A percentile compares a stretch with the other conserved stretches of the same genome.
phyloP scores from a whole-genome alignment of 2,113 vertebrate species.

The Chionodraco myersi region DNA sequence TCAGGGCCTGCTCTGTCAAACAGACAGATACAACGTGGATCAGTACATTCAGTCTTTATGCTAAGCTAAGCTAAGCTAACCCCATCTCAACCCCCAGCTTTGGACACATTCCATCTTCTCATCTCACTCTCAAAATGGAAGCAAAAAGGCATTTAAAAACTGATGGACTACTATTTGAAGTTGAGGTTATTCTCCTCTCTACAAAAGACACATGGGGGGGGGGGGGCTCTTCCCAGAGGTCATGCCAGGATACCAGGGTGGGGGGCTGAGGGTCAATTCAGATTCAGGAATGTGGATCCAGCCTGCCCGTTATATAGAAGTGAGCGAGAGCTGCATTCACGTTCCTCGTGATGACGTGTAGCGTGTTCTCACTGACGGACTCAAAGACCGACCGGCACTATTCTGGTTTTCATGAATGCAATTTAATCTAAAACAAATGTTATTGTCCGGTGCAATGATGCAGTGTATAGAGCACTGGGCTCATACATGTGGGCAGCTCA shows the following conservation, averaged over 20 bases:
- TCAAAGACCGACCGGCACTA: background rate
- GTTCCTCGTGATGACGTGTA: background rate
- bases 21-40: too few species aligned
- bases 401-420: background rate
- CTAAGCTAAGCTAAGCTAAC: too few species aligned
- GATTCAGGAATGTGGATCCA: slow-evolving; percentile 51
- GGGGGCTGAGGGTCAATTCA: slow-evolving; percentile 35
- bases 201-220: background rate
- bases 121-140: too few species aligned
- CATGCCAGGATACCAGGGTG: slow-evolving; percentile 5
- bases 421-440: background rate
- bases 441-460: background rate
- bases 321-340: background rate
- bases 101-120: too few species aligned
- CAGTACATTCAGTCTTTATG: too few species aligned
- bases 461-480: background rate
- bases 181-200: background rate
- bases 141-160: background rate
- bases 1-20: too few species aligned
- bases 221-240: background rate
- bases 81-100: too few species aligned
- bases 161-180: background rate
- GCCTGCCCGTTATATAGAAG: background rate
- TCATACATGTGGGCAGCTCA: background rate
- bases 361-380: background rate